These are phyloP conservation scores for Poecilia wingei DNA, from an alignment of 2,797 vertebrate genomes.

Conservation along the genomic window DNA sequence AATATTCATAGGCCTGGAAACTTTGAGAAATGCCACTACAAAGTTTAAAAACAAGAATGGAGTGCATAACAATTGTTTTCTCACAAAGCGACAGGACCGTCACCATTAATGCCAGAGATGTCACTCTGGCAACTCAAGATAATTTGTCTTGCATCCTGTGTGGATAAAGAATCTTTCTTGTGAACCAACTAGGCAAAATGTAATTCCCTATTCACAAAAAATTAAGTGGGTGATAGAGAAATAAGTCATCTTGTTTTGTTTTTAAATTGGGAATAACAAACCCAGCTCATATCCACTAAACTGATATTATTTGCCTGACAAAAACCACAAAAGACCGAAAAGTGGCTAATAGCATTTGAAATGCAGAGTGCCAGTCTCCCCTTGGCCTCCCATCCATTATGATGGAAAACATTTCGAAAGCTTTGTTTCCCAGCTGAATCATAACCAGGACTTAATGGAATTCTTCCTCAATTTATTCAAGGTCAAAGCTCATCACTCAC, in stretches of 20 bases:
- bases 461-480: constrained; percentile 74
- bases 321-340: constrained; percentile 29
- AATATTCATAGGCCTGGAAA: background rate
- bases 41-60: background rate
- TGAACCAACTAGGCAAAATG: background rate
- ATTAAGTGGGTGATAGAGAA: background rate
- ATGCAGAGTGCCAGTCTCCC: constrained; percentile 35
- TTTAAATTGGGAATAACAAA: background rate
- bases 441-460: constrained; percentile 66
- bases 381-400: constrained; percentile 39
- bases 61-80: background rate
- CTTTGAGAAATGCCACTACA: background rate
- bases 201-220: background rate
- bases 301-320: background rate
- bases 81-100: background rate
- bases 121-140: background rate
- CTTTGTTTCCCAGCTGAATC: constrained; percentile 64
- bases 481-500: constrained; percentile 76
- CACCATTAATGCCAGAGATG: background rate
- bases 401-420: constrained; percentile 56
- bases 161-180: background rate
- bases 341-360: constrained; percentile 40
- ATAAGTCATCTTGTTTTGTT: background rate
- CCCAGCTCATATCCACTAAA: background rate
- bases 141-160: background rate